These are phyloP conservation scores for Nothoprocta pentlandii DNA, from an alignment of 2,113 vertebrate genomes.

Conservation along the genomic window DNA sequence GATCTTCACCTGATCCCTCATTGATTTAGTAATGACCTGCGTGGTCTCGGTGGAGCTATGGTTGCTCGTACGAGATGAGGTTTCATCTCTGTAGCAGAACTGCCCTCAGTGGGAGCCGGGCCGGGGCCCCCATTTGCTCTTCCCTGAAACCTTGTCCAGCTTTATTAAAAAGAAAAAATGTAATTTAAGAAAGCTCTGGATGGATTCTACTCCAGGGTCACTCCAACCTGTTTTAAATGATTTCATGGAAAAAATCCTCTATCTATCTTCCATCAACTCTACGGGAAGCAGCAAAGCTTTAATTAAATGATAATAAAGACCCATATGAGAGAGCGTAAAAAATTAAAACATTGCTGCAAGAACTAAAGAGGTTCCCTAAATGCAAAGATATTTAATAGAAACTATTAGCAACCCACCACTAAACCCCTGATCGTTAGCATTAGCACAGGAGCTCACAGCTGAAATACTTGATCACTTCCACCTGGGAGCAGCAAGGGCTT, in stretches of 20 bases:
- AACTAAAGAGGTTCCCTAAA: not conserved
- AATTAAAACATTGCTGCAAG: not conserved
- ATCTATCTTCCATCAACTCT: not conserved
- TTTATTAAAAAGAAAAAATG: slow-evolving; percentile 40
- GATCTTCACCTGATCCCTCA: not conserved
- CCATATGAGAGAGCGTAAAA: not conserved
- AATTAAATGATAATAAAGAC: not conserved
- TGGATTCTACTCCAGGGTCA: not conserved
- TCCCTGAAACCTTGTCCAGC: not conserved
- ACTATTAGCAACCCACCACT: not conserved
- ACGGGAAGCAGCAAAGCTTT: not conserved
- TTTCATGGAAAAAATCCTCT: not conserved
- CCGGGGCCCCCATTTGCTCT: not conserved
- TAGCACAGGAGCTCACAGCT: not conserved
- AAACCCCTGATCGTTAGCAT: not conserved
- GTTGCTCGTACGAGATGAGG: not conserved
- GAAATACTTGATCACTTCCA: not conserved
- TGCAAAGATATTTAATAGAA: not conserved
- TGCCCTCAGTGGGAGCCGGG: not conserved
- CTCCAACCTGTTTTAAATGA: slow-evolving; percentile 9
- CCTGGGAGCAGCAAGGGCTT: fast-evolving
- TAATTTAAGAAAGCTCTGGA: not conserved
- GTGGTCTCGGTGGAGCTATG: not conserved
- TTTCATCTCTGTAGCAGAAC: not conserved
- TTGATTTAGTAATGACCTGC: not conserved